Base-by-base conservation (phyloP, 1,140 invertebrate species). In the Aphaenogaster floridana region DNA sequence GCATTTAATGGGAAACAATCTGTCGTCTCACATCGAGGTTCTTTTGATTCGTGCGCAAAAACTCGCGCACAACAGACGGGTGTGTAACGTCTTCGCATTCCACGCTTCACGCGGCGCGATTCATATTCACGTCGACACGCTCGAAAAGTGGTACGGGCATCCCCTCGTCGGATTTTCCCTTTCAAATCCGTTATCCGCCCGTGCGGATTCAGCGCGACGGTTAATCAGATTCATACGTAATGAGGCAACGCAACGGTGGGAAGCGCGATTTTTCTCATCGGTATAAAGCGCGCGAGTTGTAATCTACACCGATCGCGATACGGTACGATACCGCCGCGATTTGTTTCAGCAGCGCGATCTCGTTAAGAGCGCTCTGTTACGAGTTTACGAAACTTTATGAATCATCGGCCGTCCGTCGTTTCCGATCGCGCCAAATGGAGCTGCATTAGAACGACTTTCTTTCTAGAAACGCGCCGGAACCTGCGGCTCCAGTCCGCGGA, bases 161-260 rank as follows among this genome's bases (percentile, higher is more conserved):
- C 17, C 68, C 34, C 59, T 28, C 13, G 68, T 84, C 69, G 42
- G 45, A 84, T 84, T 84, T 84, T 84, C 80, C 80, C 54, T 84
- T 84, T 84, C 80, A 13, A 84, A 63, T 84, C 42, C 80, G 80
- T 84, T 76, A 84, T 21, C 42, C 54, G 54, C 39, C 1, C 52
- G 64, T 84, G 11, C n/a, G 45, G 52, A 83, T 83, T 61, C 68
- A 76, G 17, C 28, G 80, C 45, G 80, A 76, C 61, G 80, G 68
- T 59, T 83, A 72, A 76, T 39, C 69, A 76, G 80, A 84, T 84
- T 84, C 80, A 84, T 84, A 74, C 69, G 54, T 84, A 84, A 84
- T 76, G 69, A 84, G 80, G 28, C 39, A 13, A 28, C 42, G 17
- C 42, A n/a, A 28, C 28, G 63, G 80, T 84, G 69, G 54, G 80